Evolutionary conservation across 1,140 invertebrate species (phyloP).

Genomic region (Calliphora vicina): DNA sequence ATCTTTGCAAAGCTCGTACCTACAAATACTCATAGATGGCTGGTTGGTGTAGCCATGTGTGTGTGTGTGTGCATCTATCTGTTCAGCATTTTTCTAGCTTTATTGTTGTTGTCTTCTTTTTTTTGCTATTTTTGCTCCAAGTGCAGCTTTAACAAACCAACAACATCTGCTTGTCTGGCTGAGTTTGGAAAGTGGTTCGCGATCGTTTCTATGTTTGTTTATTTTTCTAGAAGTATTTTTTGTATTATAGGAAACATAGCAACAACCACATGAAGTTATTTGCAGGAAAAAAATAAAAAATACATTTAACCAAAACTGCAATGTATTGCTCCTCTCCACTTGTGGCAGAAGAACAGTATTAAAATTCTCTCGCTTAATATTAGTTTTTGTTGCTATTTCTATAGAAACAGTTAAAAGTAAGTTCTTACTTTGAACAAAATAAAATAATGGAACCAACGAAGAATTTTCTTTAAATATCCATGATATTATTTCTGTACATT

Average conservation of each 20-base stretch:
- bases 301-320: no score
- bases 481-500: no score
- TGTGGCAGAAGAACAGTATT: no score
- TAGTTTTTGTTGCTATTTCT: background rate
- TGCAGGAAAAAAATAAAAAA: background rate
- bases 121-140: background rate
- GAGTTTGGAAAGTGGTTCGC: slow-evolving; percentile 25
- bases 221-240: background rate
- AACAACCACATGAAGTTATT: background rate
- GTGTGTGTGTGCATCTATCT: background rate
- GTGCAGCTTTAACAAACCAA: background rate
- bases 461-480: background rate
- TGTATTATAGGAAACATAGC: background rate
- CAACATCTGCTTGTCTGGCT: slow-evolving; percentile 20
- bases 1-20: background rate
- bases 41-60: background rate
- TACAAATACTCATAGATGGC: background rate
- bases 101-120: background rate
- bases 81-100: background rate
- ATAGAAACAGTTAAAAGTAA: background rate
- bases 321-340: no score
- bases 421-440: background rate
- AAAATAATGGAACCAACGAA: background rate
- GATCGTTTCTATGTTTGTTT: background rate
- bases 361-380: background rate